phyloP scores from a whole-genome alignment of 2,797 vertebrate species.

The Rhabdophis nuchalis region DNA sequence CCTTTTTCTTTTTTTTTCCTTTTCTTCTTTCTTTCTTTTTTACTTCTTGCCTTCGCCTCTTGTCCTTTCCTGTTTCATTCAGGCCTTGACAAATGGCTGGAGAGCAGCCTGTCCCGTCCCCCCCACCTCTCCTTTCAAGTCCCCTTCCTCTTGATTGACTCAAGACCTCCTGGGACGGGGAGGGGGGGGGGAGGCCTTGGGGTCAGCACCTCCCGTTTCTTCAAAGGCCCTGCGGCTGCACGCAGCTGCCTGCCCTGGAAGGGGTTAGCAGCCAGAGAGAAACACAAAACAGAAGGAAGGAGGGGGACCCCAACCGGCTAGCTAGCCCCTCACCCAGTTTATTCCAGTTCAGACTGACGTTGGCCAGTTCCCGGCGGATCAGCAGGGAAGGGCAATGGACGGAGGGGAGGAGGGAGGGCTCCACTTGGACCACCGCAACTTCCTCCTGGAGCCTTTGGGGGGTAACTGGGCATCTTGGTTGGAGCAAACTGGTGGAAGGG shows the following conservation, averaged over 20 bases:
- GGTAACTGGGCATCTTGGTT: conserved; percentile 27
- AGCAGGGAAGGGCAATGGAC: background rate
- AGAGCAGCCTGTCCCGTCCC: conserved; percentile 62
- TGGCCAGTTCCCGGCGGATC: conserved; percentile 56
- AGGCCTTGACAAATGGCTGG: conserved; percentile 69
- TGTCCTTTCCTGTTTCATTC: conserved; percentile 71
- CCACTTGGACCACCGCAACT: conserved; percentile 59
- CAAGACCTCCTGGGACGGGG: conserved; percentile 69
- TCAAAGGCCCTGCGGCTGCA: conserved; percentile 71
- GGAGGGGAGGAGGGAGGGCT: conserved; percentile 2
- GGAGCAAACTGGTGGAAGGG: background rate
- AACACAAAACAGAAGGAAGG: conserved; percentile 66
- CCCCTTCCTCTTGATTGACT: conserved; percentile 70
- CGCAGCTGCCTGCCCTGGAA: conserved; percentile 70
- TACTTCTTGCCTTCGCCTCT: conserved; percentile 59
- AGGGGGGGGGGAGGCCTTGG: conserved; percentile 62
- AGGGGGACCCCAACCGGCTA: conserved; percentile 48
- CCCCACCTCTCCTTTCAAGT: conserved; percentile 64
- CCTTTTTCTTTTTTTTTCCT: conserved; percentile 51
- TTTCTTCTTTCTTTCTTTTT: background rate
- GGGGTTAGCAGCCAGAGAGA: conserved; percentile 57
- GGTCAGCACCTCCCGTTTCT: conserved; percentile 73
- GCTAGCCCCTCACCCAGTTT: conserved; percentile 44
- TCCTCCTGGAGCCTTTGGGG: conserved; percentile 61
- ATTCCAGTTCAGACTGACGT: conserved; percentile 63